phyloP scores from a whole-genome alignment of 2,797 vertebrate genomes.

The Eulemur albifrons region DNA sequence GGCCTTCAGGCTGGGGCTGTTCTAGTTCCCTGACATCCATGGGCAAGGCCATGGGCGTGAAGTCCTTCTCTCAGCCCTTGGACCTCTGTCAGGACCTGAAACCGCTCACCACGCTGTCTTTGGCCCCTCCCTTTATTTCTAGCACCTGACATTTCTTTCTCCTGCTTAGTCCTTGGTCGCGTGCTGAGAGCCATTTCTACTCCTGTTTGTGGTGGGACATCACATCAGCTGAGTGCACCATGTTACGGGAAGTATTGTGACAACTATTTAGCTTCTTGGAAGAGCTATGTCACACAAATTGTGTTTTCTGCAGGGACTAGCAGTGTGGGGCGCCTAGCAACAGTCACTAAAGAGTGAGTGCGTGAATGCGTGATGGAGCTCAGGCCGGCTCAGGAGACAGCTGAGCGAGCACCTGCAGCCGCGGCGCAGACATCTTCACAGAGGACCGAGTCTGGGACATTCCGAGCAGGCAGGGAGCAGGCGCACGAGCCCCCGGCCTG shows the following conservation, averaged over 20 bases:
- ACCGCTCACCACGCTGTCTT: no score
- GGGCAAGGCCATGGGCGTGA: neutral
- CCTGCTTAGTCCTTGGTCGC: neutral
- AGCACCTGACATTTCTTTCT: neutral
- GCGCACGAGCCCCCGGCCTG: no score
- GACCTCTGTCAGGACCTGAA: no score
- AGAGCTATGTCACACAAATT: neutral
- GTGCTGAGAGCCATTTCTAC: no score
- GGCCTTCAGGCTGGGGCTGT: neutral
- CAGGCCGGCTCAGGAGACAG: neutral
- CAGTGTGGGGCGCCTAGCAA: fast-evolving
- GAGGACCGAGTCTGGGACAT: neutral
- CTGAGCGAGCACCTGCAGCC: no score
- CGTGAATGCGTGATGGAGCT: no score
- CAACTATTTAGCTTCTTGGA: neutral
- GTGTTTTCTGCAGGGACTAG: neutral
- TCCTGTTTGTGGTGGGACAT: neutral
- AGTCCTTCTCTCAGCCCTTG: neutral
- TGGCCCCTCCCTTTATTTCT: no score
- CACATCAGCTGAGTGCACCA: neutral
- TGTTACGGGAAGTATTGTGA: neutral
- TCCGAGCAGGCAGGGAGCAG: neutral
- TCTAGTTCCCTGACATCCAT: no score
- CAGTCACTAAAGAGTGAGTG: neutral
- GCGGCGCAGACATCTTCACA: neutral